phyloP scores from a whole-genome alignment of 1,140 invertebrate genomes.

The Aethina tumida region DNA sequence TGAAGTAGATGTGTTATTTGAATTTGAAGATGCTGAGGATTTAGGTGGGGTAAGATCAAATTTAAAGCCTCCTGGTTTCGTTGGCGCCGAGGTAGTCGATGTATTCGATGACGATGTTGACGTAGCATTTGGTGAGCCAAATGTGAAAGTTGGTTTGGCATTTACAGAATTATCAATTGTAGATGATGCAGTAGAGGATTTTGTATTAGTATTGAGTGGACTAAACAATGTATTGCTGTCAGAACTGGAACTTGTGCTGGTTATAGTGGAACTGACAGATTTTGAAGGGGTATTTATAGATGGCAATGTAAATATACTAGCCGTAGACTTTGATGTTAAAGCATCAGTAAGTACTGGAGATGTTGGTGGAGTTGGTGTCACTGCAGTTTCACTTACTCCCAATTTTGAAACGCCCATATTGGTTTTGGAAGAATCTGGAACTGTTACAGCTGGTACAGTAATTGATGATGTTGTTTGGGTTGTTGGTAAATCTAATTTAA shows the following conservation, averaged over 20 bases:
- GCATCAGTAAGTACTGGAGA: background rate
- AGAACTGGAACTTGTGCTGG: background rate
- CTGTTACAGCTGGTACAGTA: background rate
- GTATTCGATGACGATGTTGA: constrained; percentile 2
- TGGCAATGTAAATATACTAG: constrained; percentile 4
- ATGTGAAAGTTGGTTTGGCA: constrained; percentile 1
- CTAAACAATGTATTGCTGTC: background rate
- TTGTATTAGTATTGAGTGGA: background rate
- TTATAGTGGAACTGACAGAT: constrained; percentile 1
- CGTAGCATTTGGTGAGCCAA: constrained; percentile 4
- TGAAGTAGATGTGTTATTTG: background rate
- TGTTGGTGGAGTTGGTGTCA: background rate
- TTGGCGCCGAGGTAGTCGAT: constrained; percentile 1
- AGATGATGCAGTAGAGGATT: background rate
- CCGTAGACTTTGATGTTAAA: background rate
- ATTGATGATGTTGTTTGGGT: constrained; percentile 6
- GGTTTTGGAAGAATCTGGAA: background rate
- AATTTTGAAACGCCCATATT: background rate
- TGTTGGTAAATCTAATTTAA: constrained; percentile 5
- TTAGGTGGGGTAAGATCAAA: constrained; percentile 13
- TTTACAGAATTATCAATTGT: constrained; percentile 4
- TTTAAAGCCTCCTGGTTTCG: constrained; percentile 15
- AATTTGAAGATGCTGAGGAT: background rate
- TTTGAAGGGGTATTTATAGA: background rate
- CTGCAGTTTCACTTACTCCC: background rate